Evolutionary conservation across 1,140 invertebrate species (phyloP).

Genomic region (Heliconius nattereri): DNA sequence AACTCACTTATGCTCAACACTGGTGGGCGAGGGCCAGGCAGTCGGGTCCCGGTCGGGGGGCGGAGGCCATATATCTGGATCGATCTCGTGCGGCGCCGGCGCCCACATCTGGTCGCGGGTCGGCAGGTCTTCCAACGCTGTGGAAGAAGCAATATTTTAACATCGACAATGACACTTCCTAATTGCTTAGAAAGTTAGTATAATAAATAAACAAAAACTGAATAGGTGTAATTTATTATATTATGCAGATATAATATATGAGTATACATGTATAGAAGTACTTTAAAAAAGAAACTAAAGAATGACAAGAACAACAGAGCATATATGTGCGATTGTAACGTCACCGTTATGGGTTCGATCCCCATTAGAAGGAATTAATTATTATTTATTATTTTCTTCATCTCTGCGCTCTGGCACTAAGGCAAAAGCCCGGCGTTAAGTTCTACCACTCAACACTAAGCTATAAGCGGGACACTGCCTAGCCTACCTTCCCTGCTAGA

Average conservation of each 20-base stretch:
- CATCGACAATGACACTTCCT: neutral
- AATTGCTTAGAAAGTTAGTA: neutral
- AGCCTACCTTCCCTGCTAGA: too few relatives aligned
- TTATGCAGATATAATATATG: too few relatives aligned
- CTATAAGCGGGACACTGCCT: too few relatives aligned
- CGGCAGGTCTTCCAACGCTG: constrained; percentile 74
- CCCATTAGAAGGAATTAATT: neutral
- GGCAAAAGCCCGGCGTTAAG: too few relatives aligned
- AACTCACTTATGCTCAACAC: constrained; percentile 87
- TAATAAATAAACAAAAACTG: neutral
- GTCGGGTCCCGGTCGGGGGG: constrained; percentile 90
- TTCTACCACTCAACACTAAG: too few relatives aligned
- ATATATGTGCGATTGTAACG: too few relatives aligned
- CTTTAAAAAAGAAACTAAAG: too few relatives aligned
- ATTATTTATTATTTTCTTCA: neutral
- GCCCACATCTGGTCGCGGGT: constrained; percentile 77
- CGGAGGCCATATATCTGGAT: constrained; percentile 87
- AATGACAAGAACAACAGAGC: too few relatives aligned
- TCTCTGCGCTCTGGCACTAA: too few relatives aligned
- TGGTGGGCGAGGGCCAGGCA: constrained; percentile 94
- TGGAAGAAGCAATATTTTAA: constrained; percentile 32
- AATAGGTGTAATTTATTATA: neutral
- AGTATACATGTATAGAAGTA: too few relatives aligned
- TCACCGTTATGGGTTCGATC: too few relatives aligned
- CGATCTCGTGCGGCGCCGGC: constrained; percentile 77